phyloP scores from a whole-genome alignment of 2,888 invertebrate species.

The Lordiphosa fenestrarum region DNA sequence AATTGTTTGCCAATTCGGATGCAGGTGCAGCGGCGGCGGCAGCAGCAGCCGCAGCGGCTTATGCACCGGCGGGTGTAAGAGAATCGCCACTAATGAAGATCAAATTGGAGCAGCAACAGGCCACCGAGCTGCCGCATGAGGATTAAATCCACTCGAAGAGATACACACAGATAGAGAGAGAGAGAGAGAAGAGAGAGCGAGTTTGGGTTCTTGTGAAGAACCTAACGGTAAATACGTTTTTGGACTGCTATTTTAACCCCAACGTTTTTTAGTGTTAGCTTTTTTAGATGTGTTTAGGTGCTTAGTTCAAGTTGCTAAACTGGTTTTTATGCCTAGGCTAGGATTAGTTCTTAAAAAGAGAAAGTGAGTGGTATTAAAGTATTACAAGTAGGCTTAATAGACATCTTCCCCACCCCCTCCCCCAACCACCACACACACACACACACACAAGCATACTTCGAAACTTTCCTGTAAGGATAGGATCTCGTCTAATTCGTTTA shows the following conservation, averaged over 20 bases:
- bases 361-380: conserved; percentile 34
- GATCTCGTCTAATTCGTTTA: conserved; percentile 63
- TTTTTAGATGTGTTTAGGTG: conserved; percentile 33
- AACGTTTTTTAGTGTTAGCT: conserved; percentile 64
- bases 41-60: conserved; percentile 62
- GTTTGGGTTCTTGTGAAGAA: conserved; percentile 48
- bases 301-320: conserved; percentile 56
- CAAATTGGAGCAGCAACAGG: conserved; percentile 77
- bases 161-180: neutral
- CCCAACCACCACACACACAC: conserved; percentile 9
- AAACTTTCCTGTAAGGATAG: conserved; percentile 73
- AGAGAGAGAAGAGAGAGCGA: conserved; percentile 17
- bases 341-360: conserved; percentile 38
- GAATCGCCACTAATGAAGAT: conserved; percentile 78
- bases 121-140: conserved; percentile 77
- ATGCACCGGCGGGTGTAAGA: conserved; percentile 56
- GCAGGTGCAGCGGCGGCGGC: conserved; percentile 59
- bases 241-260: conserved; percentile 79
- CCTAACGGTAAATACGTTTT: conserved; percentile 43
- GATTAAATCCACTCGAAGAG: conserved; percentile 62
- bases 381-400: conserved; percentile 50
- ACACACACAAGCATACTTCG: conserved; percentile 40
- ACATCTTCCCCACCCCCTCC: conserved; percentile 19
- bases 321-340: conserved; percentile 56
- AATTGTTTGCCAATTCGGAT: conserved; percentile 69